Evolutionary conservation across 2,797 vertebrate genomes (phyloP).

Genomic region (Sebastes paucispinis): DNA sequence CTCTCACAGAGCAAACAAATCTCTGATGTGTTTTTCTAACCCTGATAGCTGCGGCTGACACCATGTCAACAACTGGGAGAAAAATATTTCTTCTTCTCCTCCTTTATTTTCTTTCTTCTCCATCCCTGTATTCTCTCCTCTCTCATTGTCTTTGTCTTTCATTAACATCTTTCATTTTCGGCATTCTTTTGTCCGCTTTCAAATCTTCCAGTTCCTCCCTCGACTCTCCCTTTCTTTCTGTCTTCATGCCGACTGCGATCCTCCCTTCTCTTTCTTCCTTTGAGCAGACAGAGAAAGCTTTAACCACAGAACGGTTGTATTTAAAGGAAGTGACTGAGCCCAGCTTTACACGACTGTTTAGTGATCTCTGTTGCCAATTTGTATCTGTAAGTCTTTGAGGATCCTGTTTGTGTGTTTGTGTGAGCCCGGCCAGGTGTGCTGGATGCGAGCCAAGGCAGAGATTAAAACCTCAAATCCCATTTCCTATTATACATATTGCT

Average conservation of each 20-base stretch:
- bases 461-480: conserved; percentile 72
- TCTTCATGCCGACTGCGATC: conserved; percentile 49
- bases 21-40: conserved; percentile 82
- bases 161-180: conserved; percentile 64
- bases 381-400: conserved; percentile 74
- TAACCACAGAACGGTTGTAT: conserved; percentile 67
- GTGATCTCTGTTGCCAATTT: conserved; percentile 74
- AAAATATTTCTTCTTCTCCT: conserved; percentile 31
- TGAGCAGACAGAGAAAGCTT: conserved; percentile 59
- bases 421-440: conserved; percentile 77
- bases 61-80: conserved; percentile 60
- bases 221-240: conserved; percentile 45
- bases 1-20: conserved; percentile 78
- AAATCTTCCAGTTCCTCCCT: conserved; percentile 66
- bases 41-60: conserved; percentile 76
- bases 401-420: conserved; percentile 79
- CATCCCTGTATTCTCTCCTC: conserved; percentile 25
- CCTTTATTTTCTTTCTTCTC: conserved; percentile 20
- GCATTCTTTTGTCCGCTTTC: conserved; percentile 64
- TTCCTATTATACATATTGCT: conserved; percentile 73
- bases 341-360: conserved; percentile 71
- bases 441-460: conserved; percentile 58
- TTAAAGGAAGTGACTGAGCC: conserved; percentile 73
- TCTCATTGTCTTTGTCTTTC: conserved; percentile 53
- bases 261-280: conserved; percentile 69